These are phyloP conservation scores for Rhegmatorhina hoffmannsi DNA, from an alignment of 2,113 vertebrate species.

Conservation along the genomic window DNA sequence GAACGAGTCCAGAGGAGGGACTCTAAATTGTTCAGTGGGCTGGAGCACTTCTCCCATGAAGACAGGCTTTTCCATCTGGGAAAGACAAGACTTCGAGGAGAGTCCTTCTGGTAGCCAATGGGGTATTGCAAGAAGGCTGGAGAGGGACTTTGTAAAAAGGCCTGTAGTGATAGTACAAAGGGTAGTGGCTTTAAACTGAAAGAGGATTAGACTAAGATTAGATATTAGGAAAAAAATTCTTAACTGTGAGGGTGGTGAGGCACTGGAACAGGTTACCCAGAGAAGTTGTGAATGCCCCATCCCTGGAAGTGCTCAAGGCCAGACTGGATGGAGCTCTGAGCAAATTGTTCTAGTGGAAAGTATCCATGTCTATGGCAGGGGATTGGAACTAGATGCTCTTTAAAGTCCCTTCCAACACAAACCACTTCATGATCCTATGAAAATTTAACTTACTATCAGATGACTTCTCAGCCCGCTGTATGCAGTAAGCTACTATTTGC, in stretches of 20 bases:
- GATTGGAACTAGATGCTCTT: background rate
- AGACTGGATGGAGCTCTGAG: background rate
- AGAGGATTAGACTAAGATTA: background rate
- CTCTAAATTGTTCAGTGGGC: accelerated
- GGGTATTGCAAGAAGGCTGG: background rate
- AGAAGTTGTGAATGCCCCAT: background rate
- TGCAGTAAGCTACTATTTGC: background rate
- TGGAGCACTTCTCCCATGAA: background rate
- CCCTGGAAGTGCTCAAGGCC: background rate
- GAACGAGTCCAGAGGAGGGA: background rate
- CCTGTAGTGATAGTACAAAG: background rate
- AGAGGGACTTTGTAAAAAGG: background rate
- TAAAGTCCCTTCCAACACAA: background rate
- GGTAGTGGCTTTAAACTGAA: background rate
- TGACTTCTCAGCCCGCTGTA: background rate
- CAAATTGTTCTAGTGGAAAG: accelerated
- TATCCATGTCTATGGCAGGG: background rate
- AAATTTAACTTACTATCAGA: background rate
- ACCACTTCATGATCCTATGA: background rate
- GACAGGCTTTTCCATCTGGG: background rate
- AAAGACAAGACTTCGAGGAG: background rate
- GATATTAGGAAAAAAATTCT: background rate
- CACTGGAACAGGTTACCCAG: background rate
- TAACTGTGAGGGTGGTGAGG: too few species aligned
- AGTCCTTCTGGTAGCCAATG: background rate